Conservation (phyloP, 2,113 vertebrate genomes). For the Sapajus apella region DNA sequence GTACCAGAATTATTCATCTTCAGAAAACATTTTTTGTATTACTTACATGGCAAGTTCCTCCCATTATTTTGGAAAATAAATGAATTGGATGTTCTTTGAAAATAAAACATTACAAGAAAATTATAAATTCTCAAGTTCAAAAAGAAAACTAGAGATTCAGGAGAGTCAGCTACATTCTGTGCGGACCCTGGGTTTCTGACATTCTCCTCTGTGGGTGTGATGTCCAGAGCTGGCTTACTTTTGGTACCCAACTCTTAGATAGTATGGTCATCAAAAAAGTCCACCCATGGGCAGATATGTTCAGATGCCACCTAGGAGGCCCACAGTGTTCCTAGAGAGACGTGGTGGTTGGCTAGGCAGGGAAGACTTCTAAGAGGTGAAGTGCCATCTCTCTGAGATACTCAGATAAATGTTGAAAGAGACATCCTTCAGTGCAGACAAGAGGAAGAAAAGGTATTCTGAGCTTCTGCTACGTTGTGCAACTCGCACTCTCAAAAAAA, state of each 20-base stretch:
- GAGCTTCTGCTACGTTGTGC: not conserved
- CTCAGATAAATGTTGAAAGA: not conserved
- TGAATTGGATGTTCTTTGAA: slow-evolving; percentile 54
- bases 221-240: not conserved
- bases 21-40: slow-evolving; percentile 51
- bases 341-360: not conserved
- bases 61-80: slow-evolving; percentile 67
- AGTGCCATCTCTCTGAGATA: not conserved
- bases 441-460: not conserved
- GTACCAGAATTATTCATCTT: slow-evolving; percentile 60
- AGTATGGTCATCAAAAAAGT: not conserved
- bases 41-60: slow-evolving; percentile 57
- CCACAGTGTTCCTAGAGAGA: not conserved
- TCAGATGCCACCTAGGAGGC: not conserved
- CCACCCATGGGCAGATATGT: not conserved
- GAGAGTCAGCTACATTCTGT: not conserved
- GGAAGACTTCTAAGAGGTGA: not conserved
- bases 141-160: not conserved
- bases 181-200: not conserved
- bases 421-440: not conserved
- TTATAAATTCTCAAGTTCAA: not conserved
- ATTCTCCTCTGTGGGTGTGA: not conserved
- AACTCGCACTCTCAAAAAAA: not conserved
- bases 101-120: slow-evolving; percentile 51
- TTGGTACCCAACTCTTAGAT: not conserved